Evolutionary conservation across 2,113 vertebrate species (phyloP).

Genomic region (Asarcornis scutulata): DNA sequence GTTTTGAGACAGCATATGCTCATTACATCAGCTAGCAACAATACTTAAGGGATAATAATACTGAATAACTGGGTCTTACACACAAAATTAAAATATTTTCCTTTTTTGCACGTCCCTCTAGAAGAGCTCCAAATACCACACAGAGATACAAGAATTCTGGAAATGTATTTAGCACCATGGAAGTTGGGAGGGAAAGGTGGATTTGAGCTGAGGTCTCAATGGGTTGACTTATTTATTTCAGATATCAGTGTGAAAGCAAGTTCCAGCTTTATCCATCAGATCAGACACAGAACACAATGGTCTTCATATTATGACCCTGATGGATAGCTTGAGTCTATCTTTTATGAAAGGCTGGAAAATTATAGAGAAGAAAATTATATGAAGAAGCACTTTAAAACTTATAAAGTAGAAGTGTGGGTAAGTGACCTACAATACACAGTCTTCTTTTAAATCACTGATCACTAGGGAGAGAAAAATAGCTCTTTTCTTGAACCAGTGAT

Average conservation of each 20-base stretch:
- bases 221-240: background rate
- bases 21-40: background rate
- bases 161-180: background rate
- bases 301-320: background rate
- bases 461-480: constrained; percentile 16
- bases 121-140: background rate
- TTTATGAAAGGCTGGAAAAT: constrained; percentile 16
- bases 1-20: background rate
- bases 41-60: background rate
- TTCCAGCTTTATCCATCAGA: background rate
- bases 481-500: background rate
- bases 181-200: background rate
- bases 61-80: background rate
- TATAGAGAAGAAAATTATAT: too few species aligned
- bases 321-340: background rate
- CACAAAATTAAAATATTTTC: background rate
- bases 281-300: background rate
- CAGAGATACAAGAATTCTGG: background rate
- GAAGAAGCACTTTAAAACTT: constrained; percentile 29
- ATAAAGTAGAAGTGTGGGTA: background rate
- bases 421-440: background rate
- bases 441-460: background rate
- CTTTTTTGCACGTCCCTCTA: background rate
- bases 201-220: background rate
- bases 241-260: background rate